A percentile compares a stretch with the other conserved stretches of the same genome.
Conservation (phyloP, 2,888 invertebrate species). For the Caenorhabditis sinica region DNA sequence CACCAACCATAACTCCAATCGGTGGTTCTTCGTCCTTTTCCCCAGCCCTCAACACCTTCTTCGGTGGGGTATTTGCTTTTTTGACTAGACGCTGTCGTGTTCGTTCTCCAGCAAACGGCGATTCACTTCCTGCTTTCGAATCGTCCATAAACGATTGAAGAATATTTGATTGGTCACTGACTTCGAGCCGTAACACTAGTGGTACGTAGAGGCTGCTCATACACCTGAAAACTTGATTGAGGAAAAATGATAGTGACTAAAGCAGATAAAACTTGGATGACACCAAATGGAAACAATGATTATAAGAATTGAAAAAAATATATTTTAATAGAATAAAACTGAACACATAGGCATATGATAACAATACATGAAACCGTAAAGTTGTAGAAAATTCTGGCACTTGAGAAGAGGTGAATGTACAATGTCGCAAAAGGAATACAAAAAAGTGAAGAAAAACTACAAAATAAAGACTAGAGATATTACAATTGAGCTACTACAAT, state of each 20-base stretch:
- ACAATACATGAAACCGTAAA: slow-evolving; percentile 1
- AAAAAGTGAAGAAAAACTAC: neutral
- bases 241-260: too few relatives aligned
- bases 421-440: neutral
- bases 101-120: slow-evolving; percentile 66
- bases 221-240: slow-evolving; percentile 30
- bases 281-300: neutral
- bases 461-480: slow-evolving; percentile 4
- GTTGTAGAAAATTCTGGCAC: slow-evolving; percentile 12
- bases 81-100: slow-evolving; percentile 65
- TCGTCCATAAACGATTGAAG: slow-evolving; percentile 60
- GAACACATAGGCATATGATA: neutral
- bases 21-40: slow-evolving; percentile 32
- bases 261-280: neutral
- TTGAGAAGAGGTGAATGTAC: slow-evolving; percentile 9
- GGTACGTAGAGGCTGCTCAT: slow-evolving; percentile 71
- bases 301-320: neutral
- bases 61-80: slow-evolving; percentile 63
- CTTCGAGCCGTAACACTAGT: slow-evolving; percentile 69
- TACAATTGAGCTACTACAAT: neutral
- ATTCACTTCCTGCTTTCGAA: slow-evolving; percentile 53
- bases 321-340: slow-evolving; percentile 9
- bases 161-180: slow-evolving; percentile 40
- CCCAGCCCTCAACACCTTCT: slow-evolving; percentile 29
- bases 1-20: slow-evolving; percentile 40